Evolutionary conservation across 2,888 invertebrate species (phyloP).

Genomic region (Megalurothrips usitatus): DNA sequence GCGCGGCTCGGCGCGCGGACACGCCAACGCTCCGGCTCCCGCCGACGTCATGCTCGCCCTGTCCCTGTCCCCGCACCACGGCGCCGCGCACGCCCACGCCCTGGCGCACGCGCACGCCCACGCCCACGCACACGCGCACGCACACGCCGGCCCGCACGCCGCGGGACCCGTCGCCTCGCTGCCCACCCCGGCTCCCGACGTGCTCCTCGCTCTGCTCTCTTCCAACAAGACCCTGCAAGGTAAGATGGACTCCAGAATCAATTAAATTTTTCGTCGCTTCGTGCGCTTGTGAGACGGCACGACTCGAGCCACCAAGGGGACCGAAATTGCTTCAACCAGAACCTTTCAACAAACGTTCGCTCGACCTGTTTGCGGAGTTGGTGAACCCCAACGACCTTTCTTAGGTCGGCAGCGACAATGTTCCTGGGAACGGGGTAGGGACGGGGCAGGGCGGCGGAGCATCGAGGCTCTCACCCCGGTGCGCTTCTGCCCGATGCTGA

Average conservation of each 20-base stretch:
- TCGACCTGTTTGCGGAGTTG: no score
- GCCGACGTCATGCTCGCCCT: neutral
- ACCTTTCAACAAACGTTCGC: no score
- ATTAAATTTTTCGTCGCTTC: no score
- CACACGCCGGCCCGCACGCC: constrained; percentile 37
- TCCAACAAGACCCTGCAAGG: constrained; percentile 87
- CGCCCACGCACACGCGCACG: constrained; percentile 37
- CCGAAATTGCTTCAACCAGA: no score
- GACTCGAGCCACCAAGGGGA: no score
- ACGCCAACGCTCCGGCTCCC: neutral
- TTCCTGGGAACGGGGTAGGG: no score
- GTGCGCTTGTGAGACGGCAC: no score
- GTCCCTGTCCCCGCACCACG: constrained; percentile 4
- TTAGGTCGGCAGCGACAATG: no score
- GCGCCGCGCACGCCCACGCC: constrained; percentile 5
- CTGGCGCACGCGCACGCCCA: neutral
- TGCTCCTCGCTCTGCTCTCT: constrained; percentile 75
- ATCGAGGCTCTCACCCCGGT: no score
- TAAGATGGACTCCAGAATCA: constrained; percentile 48
- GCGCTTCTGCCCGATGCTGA: no score
- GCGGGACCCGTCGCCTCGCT: constrained; percentile 42
- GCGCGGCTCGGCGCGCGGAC: neutral
- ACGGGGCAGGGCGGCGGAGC: no score
- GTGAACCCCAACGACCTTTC: no score
- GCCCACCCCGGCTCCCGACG: constrained; percentile 54